Percentiles rank a stretch among this genome's conserved stretches.
Conservation (phyloP, 1,140 invertebrate genomes). For the Caenorhabditis remanei region DNA sequence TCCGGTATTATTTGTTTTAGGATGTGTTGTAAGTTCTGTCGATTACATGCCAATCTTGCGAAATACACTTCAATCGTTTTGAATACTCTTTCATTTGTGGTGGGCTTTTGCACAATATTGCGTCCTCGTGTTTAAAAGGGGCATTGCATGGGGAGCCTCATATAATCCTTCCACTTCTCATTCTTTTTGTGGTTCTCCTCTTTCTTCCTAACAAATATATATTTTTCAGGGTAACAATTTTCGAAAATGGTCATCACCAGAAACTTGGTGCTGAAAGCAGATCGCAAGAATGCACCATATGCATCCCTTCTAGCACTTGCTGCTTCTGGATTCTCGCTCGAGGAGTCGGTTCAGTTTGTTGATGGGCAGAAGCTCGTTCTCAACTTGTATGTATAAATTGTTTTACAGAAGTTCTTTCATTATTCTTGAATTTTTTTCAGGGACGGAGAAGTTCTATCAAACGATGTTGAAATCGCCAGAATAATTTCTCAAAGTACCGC, state of each 20-base stretch:
- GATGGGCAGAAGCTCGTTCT: neutral
- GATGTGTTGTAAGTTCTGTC: neutral
- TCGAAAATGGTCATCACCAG: neutral
- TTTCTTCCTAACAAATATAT: neutral
- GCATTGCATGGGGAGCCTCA: neutral
- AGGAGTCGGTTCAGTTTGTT: conserved; percentile 48
- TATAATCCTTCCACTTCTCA: neutral
- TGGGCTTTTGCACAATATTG: conserved; percentile 24
- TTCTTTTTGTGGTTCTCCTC: neutral
- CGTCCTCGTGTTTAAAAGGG: neutral
- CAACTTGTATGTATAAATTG: conserved; percentile 46
- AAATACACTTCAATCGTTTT: neutral
- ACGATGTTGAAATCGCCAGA: conserved; percentile 58
- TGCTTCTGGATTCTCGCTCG: conserved; percentile 49
- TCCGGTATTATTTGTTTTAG: too few species aligned
- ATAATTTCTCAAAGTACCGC: conserved; percentile 50
- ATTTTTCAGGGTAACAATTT: conserved; percentile 21
- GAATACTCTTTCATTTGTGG: neutral
- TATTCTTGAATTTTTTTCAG: conserved; percentile 29
- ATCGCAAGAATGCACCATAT: conserved; percentile 24
- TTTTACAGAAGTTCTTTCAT: neutral
- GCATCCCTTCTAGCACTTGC: conserved; percentile 54
- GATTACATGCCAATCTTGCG: neutral
- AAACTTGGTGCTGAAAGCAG: conserved; percentile 39
- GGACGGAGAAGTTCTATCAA: conserved; percentile 44